Base-by-base conservation (phyloP, 2,113 vertebrate genomes). In the Siniperca chuatsi region DNA sequence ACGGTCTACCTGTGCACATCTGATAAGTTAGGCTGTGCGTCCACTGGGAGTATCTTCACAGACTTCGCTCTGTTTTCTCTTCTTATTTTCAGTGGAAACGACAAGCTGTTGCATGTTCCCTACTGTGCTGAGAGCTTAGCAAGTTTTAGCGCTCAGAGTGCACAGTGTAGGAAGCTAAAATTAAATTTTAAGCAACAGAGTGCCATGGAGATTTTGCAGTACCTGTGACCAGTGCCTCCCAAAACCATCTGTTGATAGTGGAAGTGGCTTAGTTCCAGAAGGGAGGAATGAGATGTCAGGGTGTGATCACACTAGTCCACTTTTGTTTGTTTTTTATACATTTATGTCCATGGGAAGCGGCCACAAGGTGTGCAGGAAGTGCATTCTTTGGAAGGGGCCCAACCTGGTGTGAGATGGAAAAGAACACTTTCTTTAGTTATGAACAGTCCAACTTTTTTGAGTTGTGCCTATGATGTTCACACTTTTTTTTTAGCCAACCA, bases 41-140 rank as follows among this genome's bases (percentile, higher is more conserved):
- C 84, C 78, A 46, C 64, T 44, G 73, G 81, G 86, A 90, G 10
- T 15, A 25, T 37, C 70, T 68, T 68, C 61, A 72, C 72, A 71
- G 57, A 72, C 42, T 72, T 68, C 54, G 55, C 79, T 70, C 16
- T 44, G 52, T 69, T 89, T 86, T 81, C 64, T 75, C 55, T 65
- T 21, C 35, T 77, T 86, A 85, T 90, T 87, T 82, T 72, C 68
- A 40, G 74, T 52, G 64, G 13, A 74, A 87, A 79, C n/a, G 48
- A 55, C 73, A 87, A 83, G 68, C 86, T 89, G 75, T 87, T 87
- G 78, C 81, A 76, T 61, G 79, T 80, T 83, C 75, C 70, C 79
- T 18, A 35, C 44, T 65, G 72, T 23, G 25, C 29, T 25, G 29
- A 57, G 65, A 78, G 72, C 62, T 70, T 13, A 83, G 62, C 29